Base-by-base conservation (phyloP, 2,888 invertebrate species). In the Meiosimyza decipiens region DNA sequence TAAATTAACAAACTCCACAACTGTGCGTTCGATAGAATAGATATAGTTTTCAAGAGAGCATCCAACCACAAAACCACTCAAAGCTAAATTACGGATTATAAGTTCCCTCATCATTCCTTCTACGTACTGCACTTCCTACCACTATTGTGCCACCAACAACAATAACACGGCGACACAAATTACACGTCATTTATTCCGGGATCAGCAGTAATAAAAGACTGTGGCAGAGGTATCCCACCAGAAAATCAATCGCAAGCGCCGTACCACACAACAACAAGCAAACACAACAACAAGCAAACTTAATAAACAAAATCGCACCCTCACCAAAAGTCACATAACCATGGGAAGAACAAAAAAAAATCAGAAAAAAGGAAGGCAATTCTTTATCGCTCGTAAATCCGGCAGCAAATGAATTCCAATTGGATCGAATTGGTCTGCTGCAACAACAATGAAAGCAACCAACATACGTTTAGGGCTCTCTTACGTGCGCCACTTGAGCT, bases 121-220 rank as follows among this genome's bases (percentile, higher is more conserved):
- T 12, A 6, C 49, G 28, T 28, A 28, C 11, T 59, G 2, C 28
- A 22, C 28, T 40, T 16, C 54, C 15, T 15, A 60, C 22, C 28
- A 7, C 22, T 28, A 22, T 33, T 12, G 28, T 28, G 33, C 9
- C 59, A 28, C 7, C 59, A 33, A 28, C 59, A 63, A 15, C 63
- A 40, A 13, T 28, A 78, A 73, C 72, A 67, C 74, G 72, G 73
- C 77, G 74, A 79, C 79, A 81, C 82, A 83, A 84, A 84, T 83
- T 84, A 82, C 84, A 79, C 80, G 80, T 83, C 83, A 83, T 84
- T 79, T 77, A 77, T 77, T 71, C 72, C 68, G 69, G 67, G 60
- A 72, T 72, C 71, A 71, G 59, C 67, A 72, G 57, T 71, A 73
- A 71, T 71, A 69, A 68, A 64, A 74, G 66, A 22, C 49, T 63